Base-by-base conservation (phyloP, 2,888 invertebrate species). In the Dolomedes plantarius region DNA sequence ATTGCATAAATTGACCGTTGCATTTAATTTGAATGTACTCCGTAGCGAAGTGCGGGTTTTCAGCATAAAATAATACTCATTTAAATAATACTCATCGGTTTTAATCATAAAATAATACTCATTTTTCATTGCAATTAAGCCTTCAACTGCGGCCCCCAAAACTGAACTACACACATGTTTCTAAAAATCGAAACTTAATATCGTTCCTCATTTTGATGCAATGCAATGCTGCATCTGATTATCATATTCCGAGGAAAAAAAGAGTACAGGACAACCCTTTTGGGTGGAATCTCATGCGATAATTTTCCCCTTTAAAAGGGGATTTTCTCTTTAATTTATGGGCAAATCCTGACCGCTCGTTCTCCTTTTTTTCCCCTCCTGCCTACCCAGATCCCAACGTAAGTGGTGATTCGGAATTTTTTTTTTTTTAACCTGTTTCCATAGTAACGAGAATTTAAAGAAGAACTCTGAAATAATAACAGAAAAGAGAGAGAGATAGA, bases 361-460 rank as follows among this genome's bases (percentile, higher is more conserved):
- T 56, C 65, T 36, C 36, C 9, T 36, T 9, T 36, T 36, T 36
- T 36, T 36, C 36, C 36, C 5, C 9, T 36, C 36, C 36, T 36
- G n/a, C n/a, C n/a, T n/a, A n/a, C n/a, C n/a, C n/a, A n/a, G n/a
- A n/a, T n/a, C n/a, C 65, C 76, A 77, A 64, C 83, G 71, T 64
- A n/a, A 74, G 73, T 67, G 67, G 68, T 74, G 67, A 74, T 74
- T 74, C 64, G 69, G 75, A 65, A 36, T 62, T 65, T 76, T 73
- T 75, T 46, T 76, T 73, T 75, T 31, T 31, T 31, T 36, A 23
- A 27, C 62, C 39, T 64, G 72, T 83, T 67, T 65, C 83, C 83
- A 83, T 83, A 76, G 76, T 67, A 67, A 83, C 83, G 32, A 83
- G 71, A 83, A 29, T 82, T 83, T 82, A 71, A 65, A 75, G 74